phyloP scores from a whole-genome alignment of 2,113 vertebrate species.

The Poecile atricapillus region DNA sequence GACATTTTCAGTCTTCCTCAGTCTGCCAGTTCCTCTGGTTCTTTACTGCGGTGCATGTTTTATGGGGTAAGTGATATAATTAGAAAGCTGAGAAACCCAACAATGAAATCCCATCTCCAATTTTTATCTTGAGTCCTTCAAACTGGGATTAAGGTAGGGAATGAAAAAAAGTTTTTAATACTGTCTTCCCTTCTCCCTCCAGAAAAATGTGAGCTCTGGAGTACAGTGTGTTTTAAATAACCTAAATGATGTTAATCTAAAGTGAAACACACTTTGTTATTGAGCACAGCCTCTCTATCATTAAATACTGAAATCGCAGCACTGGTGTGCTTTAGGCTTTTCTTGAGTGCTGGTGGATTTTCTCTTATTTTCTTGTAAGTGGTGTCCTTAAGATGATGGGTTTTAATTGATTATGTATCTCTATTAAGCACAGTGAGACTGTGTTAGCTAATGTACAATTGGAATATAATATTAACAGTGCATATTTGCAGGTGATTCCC shows the following conservation, averaged over 20 bases:
- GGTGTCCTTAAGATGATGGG: neutral
- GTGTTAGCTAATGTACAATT: neutral
- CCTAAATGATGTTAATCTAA: conserved; percentile 28
- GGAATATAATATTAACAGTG: neutral
- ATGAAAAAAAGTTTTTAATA: neutral
- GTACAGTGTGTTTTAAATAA: neutral
- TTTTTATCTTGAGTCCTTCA: conserved; percentile 54
- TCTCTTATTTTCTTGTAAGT: neutral
- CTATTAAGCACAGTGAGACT: neutral
- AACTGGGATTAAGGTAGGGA: conserved; percentile 48
- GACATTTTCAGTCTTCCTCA: conserved; percentile 25
- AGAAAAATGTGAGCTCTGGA: neutral
- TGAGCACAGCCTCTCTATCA: neutral
- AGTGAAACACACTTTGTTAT: conserved; percentile 8
- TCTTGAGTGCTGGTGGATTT: neutral
- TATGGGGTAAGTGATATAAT: conserved; percentile 54
- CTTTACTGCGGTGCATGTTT: conserved; percentile 34
- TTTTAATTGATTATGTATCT: neutral
- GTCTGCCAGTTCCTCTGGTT: conserved; percentile 30
- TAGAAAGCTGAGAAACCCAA: conserved; percentile 62
- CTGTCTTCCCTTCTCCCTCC: neutral
- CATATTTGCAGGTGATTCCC: neutral
- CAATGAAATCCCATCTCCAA: conserved; percentile 31
- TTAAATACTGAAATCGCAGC: neutral
- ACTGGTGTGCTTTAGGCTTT: neutral